phyloP scores from a whole-genome alignment of 2,113 vertebrate species.

The Delphinapterus leucas region DNA sequence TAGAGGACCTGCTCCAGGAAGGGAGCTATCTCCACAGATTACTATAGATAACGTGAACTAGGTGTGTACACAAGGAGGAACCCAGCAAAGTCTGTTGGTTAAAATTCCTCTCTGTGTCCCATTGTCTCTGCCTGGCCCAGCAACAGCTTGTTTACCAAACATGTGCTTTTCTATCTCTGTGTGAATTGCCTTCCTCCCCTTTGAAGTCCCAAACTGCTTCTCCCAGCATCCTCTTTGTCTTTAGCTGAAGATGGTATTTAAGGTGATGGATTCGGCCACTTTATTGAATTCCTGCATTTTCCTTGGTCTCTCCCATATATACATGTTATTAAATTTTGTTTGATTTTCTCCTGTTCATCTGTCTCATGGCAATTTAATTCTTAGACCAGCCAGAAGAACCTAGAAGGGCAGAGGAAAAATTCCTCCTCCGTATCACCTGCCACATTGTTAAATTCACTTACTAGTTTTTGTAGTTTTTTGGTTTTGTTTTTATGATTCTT shows the following conservation, averaged over 20 bases:
- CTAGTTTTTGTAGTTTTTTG: not conserved
- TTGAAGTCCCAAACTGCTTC: not conserved
- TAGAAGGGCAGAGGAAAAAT: not conserved
- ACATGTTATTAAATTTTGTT: not conserved
- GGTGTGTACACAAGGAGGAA: not conserved
- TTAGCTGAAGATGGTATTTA: not conserved
- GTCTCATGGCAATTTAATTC: not conserved
- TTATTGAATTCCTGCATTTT: not conserved
- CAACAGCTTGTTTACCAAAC: not conserved
- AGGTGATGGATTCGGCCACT: not conserved
- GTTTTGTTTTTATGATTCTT: not conserved
- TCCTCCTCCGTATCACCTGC: not conserved
- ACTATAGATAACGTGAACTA: fast-evolving
- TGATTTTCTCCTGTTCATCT: not conserved
- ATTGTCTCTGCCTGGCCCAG: not conserved
- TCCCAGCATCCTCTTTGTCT: not conserved
- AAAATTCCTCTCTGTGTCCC: not conserved
- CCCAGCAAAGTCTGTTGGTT: not conserved
- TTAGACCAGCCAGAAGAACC: not conserved
- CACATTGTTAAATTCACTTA: not conserved
- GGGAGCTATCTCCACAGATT: not conserved
- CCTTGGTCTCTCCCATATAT: not conserved
- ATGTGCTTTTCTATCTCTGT: not conserved
- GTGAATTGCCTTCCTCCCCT: not conserved
- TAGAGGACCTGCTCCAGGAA: not conserved